Conservation (phyloP, 2,797 vertebrate species). For the Lepilemur septentrionalis region DNA sequence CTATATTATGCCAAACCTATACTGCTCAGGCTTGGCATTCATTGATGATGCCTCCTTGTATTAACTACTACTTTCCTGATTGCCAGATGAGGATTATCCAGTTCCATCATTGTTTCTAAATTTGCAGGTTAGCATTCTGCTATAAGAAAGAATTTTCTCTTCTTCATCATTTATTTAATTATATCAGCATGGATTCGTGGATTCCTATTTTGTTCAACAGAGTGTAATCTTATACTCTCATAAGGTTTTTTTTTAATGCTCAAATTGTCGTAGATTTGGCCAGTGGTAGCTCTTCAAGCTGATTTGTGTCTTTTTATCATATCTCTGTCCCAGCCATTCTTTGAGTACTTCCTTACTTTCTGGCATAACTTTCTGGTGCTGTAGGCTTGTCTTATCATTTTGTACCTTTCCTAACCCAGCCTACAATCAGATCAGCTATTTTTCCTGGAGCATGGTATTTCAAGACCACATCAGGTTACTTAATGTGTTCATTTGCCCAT, state of each 20-base stretch:
- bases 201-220: neutral
- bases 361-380: neutral
- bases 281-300: neutral
- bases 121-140: neutral
- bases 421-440: neutral
- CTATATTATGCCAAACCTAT: neutral
- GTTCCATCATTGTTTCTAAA: neutral
- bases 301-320: neutral
- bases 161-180: neutral
- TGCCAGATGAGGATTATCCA: neutral
- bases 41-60: neutral
- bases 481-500: neutral
- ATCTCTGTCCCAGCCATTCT: neutral
- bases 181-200: neutral
- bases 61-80: neutral
- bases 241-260: neutral
- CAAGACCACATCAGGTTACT: neutral
- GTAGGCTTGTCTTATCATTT: neutral
- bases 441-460: neutral
- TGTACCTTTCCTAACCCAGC: neutral
- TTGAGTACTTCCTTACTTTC: neutral
- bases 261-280: constrained; percentile 1
- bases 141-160: neutral
- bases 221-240: neutral
- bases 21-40: neutral